Evolutionary conservation across 2,888 invertebrate genomes (phyloP).

Genomic region (Lepas anatifera): DNA sequence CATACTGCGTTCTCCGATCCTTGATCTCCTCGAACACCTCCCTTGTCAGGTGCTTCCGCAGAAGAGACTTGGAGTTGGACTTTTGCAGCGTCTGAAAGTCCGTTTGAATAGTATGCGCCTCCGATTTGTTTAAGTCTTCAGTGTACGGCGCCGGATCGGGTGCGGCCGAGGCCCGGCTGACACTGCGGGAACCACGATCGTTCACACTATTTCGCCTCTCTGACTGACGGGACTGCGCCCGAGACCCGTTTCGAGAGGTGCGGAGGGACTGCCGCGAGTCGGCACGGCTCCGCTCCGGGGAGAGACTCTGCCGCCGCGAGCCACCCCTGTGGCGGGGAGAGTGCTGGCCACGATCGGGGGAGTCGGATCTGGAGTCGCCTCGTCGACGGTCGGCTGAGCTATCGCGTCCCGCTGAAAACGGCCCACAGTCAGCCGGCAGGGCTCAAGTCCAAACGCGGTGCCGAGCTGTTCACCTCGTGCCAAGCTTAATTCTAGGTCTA

Average conservation of each 20-base stretch:
- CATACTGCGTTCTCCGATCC: conserved; percentile 60
- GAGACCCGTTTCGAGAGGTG: no score
- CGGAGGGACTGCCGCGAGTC: no score
- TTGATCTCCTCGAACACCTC: conserved; percentile 61
- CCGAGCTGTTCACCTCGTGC: no score
- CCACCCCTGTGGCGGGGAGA: no score
- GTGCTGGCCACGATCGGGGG: no score
- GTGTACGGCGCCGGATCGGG: conserved; percentile 22
- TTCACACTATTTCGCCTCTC: neutral
- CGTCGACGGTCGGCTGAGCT: no score
- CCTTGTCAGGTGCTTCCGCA: conserved; percentile 62
- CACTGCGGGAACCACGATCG: neutral
- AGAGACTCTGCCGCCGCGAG: no score
- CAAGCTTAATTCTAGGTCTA: no score
- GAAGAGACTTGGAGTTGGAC: conserved; percentile 30
- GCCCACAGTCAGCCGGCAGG: neutral
- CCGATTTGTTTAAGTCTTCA: conserved; percentile 18
- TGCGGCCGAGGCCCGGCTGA: conserved; percentile 19
- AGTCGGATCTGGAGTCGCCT: no score
- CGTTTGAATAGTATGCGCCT: conserved; percentile 18
- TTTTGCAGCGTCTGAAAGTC: conserved; percentile 20
- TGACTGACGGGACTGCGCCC: no score
- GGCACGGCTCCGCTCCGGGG: no score
- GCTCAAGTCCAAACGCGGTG: no score
- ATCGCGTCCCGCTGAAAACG: neutral